phyloP scores from a whole-genome alignment of 2,797 vertebrate genomes.

The Paratrypauchen microcephalus region DNA sequence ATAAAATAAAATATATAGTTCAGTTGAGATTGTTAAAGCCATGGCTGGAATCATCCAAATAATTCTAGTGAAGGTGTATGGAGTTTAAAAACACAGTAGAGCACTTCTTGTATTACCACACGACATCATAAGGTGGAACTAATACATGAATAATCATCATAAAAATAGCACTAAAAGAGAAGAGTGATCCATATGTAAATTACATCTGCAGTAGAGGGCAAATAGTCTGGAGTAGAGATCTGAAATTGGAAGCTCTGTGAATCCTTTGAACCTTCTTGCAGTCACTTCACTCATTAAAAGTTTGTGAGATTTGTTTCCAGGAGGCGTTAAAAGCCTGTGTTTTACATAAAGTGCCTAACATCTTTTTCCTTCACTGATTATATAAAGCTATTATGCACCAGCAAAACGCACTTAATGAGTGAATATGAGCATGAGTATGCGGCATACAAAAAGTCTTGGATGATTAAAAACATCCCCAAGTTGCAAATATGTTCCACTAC shows the following conservation, averaged over 20 bases:
- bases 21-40: too few relatives aligned
- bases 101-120: too few relatives aligned
- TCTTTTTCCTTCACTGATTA: conserved; percentile 41
- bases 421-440: conserved; percentile 13
- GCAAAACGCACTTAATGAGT: conserved; percentile 23
- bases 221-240: background rate
- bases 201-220: background rate
- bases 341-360: conserved; percentile 8
- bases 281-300: conserved; percentile 28
- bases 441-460: conserved; percentile 26
- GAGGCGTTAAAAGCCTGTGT: conserved; percentile 22
- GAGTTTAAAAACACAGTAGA: too few relatives aligned
- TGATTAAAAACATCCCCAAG: conserved; percentile 22
- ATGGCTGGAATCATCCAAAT: too few relatives aligned
- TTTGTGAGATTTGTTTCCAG: conserved; percentile 19
- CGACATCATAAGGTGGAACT: too few relatives aligned
- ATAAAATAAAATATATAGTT: too few relatives aligned
- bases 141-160: too few relatives aligned
- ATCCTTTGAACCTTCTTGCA: conserved; percentile 5
- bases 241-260: background rate
- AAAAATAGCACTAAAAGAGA: too few relatives aligned
- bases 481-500: conserved; percentile 22
- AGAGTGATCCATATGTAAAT: background rate
- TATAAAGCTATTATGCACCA: conserved; percentile 43
- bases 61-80: too few relatives aligned